Evolutionary conservation across 2,113 vertebrate genomes (phyloP).

Genomic region (Numida meleagris): DNA sequence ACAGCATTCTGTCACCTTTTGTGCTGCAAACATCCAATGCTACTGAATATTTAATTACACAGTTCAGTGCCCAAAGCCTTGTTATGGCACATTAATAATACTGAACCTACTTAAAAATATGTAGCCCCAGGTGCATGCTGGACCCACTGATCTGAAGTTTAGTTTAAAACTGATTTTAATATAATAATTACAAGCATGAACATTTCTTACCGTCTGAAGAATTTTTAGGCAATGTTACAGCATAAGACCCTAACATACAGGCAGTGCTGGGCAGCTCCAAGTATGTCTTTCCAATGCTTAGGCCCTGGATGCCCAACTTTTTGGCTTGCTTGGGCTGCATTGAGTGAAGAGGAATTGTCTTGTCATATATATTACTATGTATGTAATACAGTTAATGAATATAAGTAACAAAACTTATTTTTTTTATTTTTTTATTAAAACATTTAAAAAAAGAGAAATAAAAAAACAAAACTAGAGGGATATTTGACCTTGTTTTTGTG

Average conservation of each 20-base stretch:
- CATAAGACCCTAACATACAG: background rate
- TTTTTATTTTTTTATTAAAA: too few relatives aligned
- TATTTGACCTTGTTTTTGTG: too few relatives aligned
- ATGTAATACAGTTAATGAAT: too few relatives aligned
- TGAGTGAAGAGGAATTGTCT: too few relatives aligned
- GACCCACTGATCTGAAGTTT: background rate
- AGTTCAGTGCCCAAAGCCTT: background rate
- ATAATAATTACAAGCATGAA: background rate
- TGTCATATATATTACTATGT: too few relatives aligned
- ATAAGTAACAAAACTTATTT: too few relatives aligned
- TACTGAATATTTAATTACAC: conserved; percentile 14
- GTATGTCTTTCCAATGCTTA: background rate
- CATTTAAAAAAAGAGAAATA: too few relatives aligned
- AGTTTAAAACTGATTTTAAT: background rate
- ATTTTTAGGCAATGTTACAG: background rate
- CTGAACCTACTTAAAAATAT: background rate
- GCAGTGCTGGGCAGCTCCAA: background rate
- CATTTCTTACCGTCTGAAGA: background rate
- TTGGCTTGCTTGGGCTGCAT: too few relatives aligned
- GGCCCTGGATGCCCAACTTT: too few relatives aligned
- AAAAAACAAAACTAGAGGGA: too few relatives aligned
- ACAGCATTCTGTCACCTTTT: background rate
- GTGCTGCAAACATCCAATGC: background rate
- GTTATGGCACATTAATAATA: background rate
- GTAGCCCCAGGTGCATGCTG: background rate